Evolutionary conservation across 2,888 invertebrate genomes (phyloP).

Genomic region (Troides aeacus): DNA sequence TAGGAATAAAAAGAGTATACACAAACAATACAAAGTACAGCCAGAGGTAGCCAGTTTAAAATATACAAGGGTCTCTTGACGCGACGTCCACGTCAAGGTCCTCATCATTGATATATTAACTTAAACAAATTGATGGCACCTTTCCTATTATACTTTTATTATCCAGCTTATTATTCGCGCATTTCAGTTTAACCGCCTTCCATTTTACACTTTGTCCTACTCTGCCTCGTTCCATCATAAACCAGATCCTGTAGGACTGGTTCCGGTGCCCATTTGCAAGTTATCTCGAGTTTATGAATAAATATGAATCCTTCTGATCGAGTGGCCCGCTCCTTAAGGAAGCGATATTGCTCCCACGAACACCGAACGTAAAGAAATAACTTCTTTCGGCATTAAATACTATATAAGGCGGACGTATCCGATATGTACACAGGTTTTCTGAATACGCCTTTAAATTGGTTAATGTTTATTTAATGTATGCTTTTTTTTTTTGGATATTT

Average conservation of each 20-base stretch:
- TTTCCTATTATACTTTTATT: no score
- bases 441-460: slow-evolving; percentile 33
- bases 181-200: slow-evolving; percentile 26
- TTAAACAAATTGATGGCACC: slow-evolving; percentile 8
- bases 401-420: slow-evolving; percentile 21
- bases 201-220: slow-evolving; percentile 39
- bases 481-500: slow-evolving; percentile 20
- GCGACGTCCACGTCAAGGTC: not conserved
- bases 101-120: not conserved
- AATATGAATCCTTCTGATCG: slow-evolving; percentile 29
- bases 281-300: slow-evolving; percentile 36
- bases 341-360: slow-evolving; percentile 28
- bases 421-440: slow-evolving; percentile 26
- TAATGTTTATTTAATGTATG: slow-evolving; percentile 35
- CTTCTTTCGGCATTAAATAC: slow-evolving; percentile 29
- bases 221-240: slow-evolving; percentile 33
- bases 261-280: slow-evolving; percentile 43
- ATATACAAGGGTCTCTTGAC: no score
- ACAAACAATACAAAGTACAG: no score
- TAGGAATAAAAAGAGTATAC: no score
- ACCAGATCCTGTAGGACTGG: slow-evolving; percentile 44
- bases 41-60: no score
- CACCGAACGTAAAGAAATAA: slow-evolving; percentile 25
- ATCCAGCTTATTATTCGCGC: slow-evolving; percentile 5
- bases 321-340: slow-evolving; percentile 26